Base-by-base conservation (phyloP, 1,140 invertebrate genomes). In the Cardiocondyla obscurior region DNA sequence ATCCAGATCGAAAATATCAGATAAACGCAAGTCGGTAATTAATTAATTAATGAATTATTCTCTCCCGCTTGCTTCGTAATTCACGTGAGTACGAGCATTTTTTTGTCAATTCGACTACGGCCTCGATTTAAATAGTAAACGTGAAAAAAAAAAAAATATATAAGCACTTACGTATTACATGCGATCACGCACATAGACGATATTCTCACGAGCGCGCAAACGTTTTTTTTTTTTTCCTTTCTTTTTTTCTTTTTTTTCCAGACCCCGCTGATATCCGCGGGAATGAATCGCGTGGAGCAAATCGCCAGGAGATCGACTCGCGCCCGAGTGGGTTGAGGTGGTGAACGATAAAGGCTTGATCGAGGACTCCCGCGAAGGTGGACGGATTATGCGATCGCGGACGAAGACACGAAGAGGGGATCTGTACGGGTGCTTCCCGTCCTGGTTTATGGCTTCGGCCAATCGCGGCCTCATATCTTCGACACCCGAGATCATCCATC, bases 381-480 rank as follows among this genome's bases (percentile, higher is more conserved):
- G 79, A 82, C 84, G 86, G 84, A 89, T 86, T 84, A 86, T 55
- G 64, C 58, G 83, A 74, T 46, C 42, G 64, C 58, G 69, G 28
- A 28, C 28, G 55, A 76, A 76, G 69, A 67, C 42, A 55, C 81
- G 60, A 39, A 51, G 58, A 58, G 58, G 58, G 51, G 72, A 86
- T 86, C 74, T 69, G 74, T 49, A 86, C 53, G 67, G 81, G 49
- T 85, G 85, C 73, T 83, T 64, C 72, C 51, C 58, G 65, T 72
- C 67, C 44, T 89, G 81, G 53, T 89, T 89, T 89, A 89, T 76
- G 65, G 51, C 51, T n/a, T n/a, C 74, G 76, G 57, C 81, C 84
- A 88, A 88, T 88, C 86, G 84, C 72, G 51, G 74, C 77, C 74
- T 88, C 83, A 55, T 89, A 88, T 89, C 87, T 88, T 44, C 49